These are phyloP conservation scores for Ophioninae sp. DNA, from an alignment of 2,888 invertebrate species.

Conservation along the genomic window DNA sequence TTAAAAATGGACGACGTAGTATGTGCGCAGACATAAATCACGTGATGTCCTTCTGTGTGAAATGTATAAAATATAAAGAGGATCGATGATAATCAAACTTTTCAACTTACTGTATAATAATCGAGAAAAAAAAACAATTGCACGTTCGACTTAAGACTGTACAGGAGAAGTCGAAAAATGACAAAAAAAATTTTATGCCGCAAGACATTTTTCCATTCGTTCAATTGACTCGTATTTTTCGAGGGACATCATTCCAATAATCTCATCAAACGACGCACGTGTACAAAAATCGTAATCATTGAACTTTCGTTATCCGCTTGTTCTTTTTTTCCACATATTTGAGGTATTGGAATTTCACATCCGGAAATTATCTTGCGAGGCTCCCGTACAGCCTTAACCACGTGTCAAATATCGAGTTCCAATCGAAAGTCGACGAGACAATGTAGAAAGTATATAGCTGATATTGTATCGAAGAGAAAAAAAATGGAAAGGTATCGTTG, in stretches of 20 bases:
- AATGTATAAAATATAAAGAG: constrained; percentile 47
- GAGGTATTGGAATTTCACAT: neutral
- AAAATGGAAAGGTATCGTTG: constrained; percentile 41
- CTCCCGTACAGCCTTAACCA: neutral
- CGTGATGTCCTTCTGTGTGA: constrained; percentile 43
- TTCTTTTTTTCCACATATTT: neutral
- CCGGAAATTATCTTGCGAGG: neutral
- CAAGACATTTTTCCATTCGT: neutral
- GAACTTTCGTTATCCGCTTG: neutral
- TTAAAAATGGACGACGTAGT: neutral
- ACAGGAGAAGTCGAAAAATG: neutral
- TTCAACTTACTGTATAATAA: constrained; percentile 35
- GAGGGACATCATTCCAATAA: neutral
- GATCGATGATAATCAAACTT: constrained; percentile 53
- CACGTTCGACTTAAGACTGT: constrained; percentile 14
- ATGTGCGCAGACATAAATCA: neutral
- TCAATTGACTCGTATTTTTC: neutral
- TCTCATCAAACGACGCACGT: neutral
- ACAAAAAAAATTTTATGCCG: neutral
- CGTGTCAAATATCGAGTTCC: constrained; percentile 40
- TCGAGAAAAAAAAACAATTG: constrained; percentile 6
- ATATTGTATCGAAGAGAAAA: constrained; percentile 35
- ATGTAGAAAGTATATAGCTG: constrained; percentile 59
- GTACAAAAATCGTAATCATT: neutral
- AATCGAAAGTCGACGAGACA: constrained; percentile 39